phyloP scores from a whole-genome alignment of 2,888 invertebrate genomes.

The Mactromeris polynyma region DNA sequence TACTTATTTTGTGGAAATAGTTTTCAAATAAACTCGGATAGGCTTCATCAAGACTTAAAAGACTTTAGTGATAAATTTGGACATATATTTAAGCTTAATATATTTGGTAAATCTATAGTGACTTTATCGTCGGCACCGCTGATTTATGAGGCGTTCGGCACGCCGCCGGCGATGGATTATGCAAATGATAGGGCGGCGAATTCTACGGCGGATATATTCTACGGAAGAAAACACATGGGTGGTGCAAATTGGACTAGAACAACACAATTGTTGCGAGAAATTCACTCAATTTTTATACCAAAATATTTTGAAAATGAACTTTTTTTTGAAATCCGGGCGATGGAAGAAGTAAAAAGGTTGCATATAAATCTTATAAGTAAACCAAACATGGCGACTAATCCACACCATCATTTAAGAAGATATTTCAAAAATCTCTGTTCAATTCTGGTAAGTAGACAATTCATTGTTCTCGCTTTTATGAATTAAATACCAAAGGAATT shows the following conservation, averaged over 20 bases:
- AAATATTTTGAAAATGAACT: conserved; percentile 48
- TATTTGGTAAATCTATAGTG: conserved; percentile 50
- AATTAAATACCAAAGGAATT: neutral
- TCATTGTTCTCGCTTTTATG: neutral
- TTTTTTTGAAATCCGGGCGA: conserved; percentile 36
- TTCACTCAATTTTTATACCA: conserved; percentile 49
- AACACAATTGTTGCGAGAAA: conserved; percentile 54
- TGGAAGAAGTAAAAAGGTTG: conserved; percentile 42
- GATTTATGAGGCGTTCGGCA: conserved; percentile 45
- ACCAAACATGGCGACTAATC: conserved; percentile 42
- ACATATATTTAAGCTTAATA: conserved; percentile 46
- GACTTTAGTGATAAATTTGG: conserved; percentile 58
- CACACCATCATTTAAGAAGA: conserved; percentile 47
- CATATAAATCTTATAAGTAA: conserved; percentile 43
- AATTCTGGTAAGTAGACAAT: conserved; percentile 56
- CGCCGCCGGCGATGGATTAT: conserved; percentile 35
- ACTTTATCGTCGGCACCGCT: conserved; percentile 47
- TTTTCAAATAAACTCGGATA: conserved; percentile 57
- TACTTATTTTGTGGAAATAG: conserved; percentile 58
- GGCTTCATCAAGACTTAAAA: conserved; percentile 52
- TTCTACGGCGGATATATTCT: conserved; percentile 59
- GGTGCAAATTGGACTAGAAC: conserved; percentile 54
- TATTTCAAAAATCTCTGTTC: conserved; percentile 60
- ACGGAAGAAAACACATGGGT: conserved; percentile 65
- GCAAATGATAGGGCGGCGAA: conserved; percentile 63